These are phyloP conservation scores for Brachycybe producta DNA, from an alignment of 2,888 invertebrate genomes.

Conservation along the genomic window DNA sequence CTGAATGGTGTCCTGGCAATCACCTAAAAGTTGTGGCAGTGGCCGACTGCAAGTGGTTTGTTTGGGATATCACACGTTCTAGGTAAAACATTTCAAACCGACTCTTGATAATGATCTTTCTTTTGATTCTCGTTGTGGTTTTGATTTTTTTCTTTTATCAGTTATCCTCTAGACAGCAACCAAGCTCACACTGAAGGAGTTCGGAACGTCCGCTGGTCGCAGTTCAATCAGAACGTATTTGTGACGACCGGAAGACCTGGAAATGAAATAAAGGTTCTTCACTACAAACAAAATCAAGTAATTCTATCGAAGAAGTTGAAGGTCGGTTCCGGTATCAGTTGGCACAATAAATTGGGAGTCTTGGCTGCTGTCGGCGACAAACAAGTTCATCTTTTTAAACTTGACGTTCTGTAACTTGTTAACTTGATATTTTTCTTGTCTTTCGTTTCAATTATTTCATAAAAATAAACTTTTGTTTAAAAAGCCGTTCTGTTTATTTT, in stretches of 20 bases:
- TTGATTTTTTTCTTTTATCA: constrained; percentile 27
- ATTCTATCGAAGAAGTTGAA: constrained; percentile 2
- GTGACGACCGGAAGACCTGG: constrained; percentile 54
- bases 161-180: constrained; percentile 46
- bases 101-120: not conserved
- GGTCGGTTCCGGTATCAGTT: constrained; percentile 12
- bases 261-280: constrained; percentile 46
- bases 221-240: constrained; percentile 47
- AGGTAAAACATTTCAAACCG: constrained; percentile 38
- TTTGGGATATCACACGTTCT: constrained; percentile 54
- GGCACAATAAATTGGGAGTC: constrained; percentile 17
- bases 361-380: constrained; percentile 14
- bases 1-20: constrained; percentile 56
- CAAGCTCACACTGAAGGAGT: constrained; percentile 52
- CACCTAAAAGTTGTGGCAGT: constrained; percentile 46
- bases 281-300: constrained; percentile 10
- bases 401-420: constrained; percentile 8
- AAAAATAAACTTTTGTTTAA: too few relatives aligned
- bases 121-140: constrained; percentile 5
- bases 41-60: constrained; percentile 49
- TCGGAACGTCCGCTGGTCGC: constrained; percentile 46
- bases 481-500: too few relatives aligned
- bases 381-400: constrained; percentile 17
- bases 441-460: not conserved
- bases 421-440: not conserved